Percentiles rank a stretch among this genome's conserved stretches.
These are phyloP conservation scores for Catocala sponsa DNA, from an alignment of 2,888 invertebrate species.

Conservation along the genomic window DNA sequence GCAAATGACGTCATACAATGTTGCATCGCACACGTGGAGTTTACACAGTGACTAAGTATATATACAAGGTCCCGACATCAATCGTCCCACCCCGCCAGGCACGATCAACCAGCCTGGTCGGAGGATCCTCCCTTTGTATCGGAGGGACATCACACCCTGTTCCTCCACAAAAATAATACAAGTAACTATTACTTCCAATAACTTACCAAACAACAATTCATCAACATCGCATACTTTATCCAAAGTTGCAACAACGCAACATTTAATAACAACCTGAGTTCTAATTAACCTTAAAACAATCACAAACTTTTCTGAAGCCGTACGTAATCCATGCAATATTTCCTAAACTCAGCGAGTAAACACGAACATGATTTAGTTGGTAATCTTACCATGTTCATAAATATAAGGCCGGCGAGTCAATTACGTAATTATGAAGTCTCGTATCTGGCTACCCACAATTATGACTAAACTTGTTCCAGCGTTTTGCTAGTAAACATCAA, in stretches of 20 bases:
- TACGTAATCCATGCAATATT: constrained; percentile 11
- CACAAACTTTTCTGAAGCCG: background rate
- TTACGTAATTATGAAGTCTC: constrained; percentile 45
- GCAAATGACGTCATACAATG: no score
- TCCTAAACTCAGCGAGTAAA: constrained; percentile 7
- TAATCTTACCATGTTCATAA: constrained; percentile 12
- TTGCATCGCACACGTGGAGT: no score
- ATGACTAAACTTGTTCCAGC: constrained; percentile 38
- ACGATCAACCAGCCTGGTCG: no score
- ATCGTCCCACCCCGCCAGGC: no score
- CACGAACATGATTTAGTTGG: constrained; percentile 8
- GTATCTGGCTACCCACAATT: constrained; percentile 37
- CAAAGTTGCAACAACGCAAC: background rate
- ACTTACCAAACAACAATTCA: background rate
- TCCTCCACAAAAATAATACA: no score
- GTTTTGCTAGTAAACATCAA: constrained; percentile 44
- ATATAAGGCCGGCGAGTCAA: constrained; percentile 33
- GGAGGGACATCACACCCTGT: no score
- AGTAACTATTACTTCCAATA: no score
- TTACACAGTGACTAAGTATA: no score
- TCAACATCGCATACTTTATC: background rate
- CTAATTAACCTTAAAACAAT: constrained; percentile 15
- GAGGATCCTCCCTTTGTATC: no score
- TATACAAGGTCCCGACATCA: no score
- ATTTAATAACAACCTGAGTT: constrained; percentile 5